A percentile compares a stretch with the other conserved stretches of the same genome.
These are phyloP conservation scores for Enteromius viviparus DNA, from an alignment of 2,797 vertebrate genomes.

Conservation along the genomic window DNA sequence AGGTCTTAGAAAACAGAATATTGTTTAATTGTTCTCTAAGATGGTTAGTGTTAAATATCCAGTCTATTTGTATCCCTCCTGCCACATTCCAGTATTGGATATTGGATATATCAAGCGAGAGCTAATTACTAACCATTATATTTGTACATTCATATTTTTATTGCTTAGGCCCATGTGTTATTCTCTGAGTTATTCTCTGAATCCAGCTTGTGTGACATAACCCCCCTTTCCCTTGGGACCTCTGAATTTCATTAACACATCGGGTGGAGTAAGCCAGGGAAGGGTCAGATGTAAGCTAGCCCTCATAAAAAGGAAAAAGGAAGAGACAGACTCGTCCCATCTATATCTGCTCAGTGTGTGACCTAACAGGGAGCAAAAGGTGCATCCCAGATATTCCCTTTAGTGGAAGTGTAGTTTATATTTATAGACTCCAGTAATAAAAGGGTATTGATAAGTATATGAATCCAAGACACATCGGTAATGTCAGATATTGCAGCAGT, in stretches of 20 bases:
- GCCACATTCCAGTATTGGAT: not conserved
- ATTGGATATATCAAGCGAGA: not conserved
- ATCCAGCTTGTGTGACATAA: constrained; percentile 58
- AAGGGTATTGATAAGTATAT: not conserved
- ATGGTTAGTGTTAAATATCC: not conserved
- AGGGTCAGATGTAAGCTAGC: constrained; percentile 42
- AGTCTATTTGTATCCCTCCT: not conserved
- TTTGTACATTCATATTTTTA: constrained; percentile 18
- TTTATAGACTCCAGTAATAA: not conserved
- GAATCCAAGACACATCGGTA: not conserved
- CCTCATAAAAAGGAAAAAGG: constrained; percentile 49
- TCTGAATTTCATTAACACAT: constrained; percentile 68
- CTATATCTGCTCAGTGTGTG: constrained; percentile 58
- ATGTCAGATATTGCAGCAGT: constrained; percentile 4
- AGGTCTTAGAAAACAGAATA: not conserved
- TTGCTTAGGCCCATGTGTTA: constrained; percentile 56
- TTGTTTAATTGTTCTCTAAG: not conserved
- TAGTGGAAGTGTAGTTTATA: constrained; percentile 6
- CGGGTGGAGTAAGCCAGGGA: constrained; percentile 20
- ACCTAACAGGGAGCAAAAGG: constrained; percentile 21
- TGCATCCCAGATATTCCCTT: constrained; percentile 36
- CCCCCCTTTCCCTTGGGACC: constrained; percentile 48
- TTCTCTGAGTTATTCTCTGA: constrained; percentile 39
- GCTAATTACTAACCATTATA: not conserved
- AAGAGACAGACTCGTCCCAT: constrained; percentile 46